These are phyloP conservation scores for Cantharis rustica DNA, from an alignment of 2,888 invertebrate genomes.

Conservation along the genomic window DNA sequence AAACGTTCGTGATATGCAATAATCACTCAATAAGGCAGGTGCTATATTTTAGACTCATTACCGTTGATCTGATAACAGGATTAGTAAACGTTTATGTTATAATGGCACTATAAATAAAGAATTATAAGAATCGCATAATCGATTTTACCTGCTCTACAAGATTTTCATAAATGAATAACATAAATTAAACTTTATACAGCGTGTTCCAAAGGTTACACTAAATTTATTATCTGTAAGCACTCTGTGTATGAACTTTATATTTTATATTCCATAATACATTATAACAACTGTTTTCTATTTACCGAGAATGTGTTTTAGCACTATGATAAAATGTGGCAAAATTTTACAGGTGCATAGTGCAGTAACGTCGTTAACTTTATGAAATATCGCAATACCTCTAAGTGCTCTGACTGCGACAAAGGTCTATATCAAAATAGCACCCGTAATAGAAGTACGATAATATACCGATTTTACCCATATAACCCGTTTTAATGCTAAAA, in stretches of 20 bases:
- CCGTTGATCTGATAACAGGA: slow-evolving; percentile 24
- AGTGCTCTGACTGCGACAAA: neutral
- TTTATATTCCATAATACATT: neutral
- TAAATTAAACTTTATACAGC: neutral
- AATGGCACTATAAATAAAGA: slow-evolving; percentile 15
- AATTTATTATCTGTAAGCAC: neutral
- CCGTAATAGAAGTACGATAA: neutral
- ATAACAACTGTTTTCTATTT: neutral
- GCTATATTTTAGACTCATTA: slow-evolving; percentile 31
- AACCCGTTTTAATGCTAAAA: neutral
- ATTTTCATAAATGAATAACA: neutral
- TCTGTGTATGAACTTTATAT: neutral
- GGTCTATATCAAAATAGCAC: neutral
- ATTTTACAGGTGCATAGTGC: neutral
- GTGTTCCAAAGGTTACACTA: no score
- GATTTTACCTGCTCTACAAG: neutral
- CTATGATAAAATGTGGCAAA: neutral
- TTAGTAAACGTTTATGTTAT: slow-evolving; percentile 18
- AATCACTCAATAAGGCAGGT: slow-evolving; percentile 39
- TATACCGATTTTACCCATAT: neutral
- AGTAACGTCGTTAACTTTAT: neutral
- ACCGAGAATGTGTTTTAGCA: neutral
- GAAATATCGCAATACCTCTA: neutral
- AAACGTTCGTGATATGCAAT: slow-evolving; percentile 35
- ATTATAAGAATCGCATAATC: slow-evolving; percentile 5